Evolutionary conservation across 1,140 invertebrate species (phyloP), one percentile per base, ranked within the genome.

Genomic region (Hesperophylax magnus): DNA sequence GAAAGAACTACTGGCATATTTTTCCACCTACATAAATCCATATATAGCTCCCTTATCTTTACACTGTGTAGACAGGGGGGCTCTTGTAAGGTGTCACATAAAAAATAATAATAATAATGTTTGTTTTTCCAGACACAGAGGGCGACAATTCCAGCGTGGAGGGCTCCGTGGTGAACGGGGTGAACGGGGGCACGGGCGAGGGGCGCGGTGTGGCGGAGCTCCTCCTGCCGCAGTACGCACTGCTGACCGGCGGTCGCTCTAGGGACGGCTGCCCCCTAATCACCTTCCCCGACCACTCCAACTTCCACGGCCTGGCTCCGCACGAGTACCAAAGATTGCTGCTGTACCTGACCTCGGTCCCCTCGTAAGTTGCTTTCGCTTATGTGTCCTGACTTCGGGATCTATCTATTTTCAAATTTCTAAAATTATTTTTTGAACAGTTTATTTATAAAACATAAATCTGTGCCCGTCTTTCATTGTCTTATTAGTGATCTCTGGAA

Each of bases 301-400:
- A 96, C 89, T 97, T 97, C 88, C 93, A 95, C 85, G 91, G 94
- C 67, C 90, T 99, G 56, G 92, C 92, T 47, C 96, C 98, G 85
- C 92, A 94, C 61, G 96, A 98, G 86, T 99, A 98, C 90, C 93
- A 96, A 86, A 94, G 96, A 87, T 93, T 99, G 81, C 94, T 98
- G 88, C 92, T 96, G 85, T 99, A 98, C 92, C 93, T 99, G 85
- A 97, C 97, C 80, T 97, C 96, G 86, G 96, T 99, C 84, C 96
- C 97, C 88, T 95, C 97, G 95, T 97, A 91, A 95, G 76, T 65
- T 34, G 1, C 8, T 39, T 14, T 47, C n/a, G n/a, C n/a, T n/a
- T n/a, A n/a, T n/a, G n/a, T 47, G 0, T 1, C 39, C 9, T 3
- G 34, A 34, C 58, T 61, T 22, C 17, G 18, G 18, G 3, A 2